These are phyloP conservation scores for Eristalis arbustorum DNA, from an alignment of 2,888 invertebrate genomes.

Conservation along the genomic window DNA sequence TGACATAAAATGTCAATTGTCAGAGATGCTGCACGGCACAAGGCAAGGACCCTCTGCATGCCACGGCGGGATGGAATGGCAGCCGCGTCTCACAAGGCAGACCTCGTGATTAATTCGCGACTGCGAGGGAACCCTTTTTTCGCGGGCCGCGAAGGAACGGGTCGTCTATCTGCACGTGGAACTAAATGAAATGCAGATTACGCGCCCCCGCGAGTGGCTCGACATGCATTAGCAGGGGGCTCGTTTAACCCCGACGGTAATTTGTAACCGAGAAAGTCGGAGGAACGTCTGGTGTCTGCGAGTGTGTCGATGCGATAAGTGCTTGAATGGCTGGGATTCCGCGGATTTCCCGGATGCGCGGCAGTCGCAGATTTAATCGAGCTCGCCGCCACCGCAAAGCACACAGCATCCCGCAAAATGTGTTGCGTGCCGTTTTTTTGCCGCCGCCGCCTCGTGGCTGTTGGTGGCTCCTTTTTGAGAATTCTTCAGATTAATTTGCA, in stretches of 20 bases:
- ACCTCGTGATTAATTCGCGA: slow-evolving; percentile 53
- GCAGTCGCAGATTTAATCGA: neutral
- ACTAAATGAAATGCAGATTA: slow-evolving; percentile 60
- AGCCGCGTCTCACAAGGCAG: neutral
- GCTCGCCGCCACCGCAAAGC: neutral
- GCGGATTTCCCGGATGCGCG: slow-evolving; percentile 20
- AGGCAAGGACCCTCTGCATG: slow-evolving; percentile 1
- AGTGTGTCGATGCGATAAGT: slow-evolving; percentile 46
- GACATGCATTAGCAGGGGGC: slow-evolving; percentile 55
- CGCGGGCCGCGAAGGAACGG: neutral
- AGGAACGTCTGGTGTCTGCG: slow-evolving; percentile 9
- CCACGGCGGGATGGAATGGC: too few relatives aligned
- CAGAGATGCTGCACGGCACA: slow-evolving; percentile 27
- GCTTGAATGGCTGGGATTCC: slow-evolving; percentile 48
- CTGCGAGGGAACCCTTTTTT: slow-evolving; percentile 1
- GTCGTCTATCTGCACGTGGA: slow-evolving; percentile 9
- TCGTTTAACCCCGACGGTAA: slow-evolving; percentile 57
- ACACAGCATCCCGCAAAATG: neutral
- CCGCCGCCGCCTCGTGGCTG: too few relatives aligned
- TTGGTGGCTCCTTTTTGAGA: neutral
- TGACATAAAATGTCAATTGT: slow-evolving; percentile 62
- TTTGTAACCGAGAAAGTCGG: slow-evolving; percentile 51
- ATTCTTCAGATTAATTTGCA: slow-evolving; percentile 60
- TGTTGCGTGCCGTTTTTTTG: neutral
- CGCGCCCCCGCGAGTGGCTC: slow-evolving; percentile 39